Percentiles rank a stretch among this genome's conserved stretches.
Evolutionary conservation across 2,888 invertebrate species (phyloP).

Genomic region (Eupithecia dodoneata): DNA sequence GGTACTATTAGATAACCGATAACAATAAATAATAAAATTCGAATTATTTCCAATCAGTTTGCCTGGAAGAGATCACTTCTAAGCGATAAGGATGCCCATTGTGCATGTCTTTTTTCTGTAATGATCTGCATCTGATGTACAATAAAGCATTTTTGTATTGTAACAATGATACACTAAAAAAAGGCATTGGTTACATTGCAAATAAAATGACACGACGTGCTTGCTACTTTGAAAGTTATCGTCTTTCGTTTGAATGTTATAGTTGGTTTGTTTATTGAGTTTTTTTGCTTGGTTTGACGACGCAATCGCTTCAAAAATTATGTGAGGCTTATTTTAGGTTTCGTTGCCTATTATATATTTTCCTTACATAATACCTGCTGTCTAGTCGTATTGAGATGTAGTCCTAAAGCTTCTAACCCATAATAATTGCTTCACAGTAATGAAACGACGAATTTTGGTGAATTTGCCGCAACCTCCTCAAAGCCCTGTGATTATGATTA

Average conservation of each 20-base stretch:
- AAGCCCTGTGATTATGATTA: constrained; percentile 43
- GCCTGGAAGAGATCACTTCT: no score
- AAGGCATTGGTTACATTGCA: constrained; percentile 14
- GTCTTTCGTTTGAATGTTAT: no score
- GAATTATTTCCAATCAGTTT: no score
- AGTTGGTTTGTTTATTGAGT: background rate
- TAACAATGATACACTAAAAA: no score
- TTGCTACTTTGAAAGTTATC: background rate
- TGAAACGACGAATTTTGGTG: constrained; percentile 17
- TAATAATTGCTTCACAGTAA: background rate
- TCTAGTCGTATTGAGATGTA: no score
- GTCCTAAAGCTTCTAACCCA: background rate
- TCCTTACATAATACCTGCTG: background rate
- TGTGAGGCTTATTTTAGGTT: background rate
- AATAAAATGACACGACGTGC: constrained; percentile 4
- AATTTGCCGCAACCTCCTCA: constrained; percentile 42
- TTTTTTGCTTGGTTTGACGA: background rate
- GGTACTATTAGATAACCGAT: no score
- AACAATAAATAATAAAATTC: no score
- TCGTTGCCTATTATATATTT: background rate
- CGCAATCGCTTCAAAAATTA: background rate
- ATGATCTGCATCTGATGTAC: no score
- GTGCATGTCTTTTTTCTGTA: no score
- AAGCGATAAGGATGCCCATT: no score
- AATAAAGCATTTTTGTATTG: no score